These are phyloP conservation scores for Macaca nemestrina DNA, from an alignment of 2,113 vertebrate species.

Conservation along the genomic window DNA sequence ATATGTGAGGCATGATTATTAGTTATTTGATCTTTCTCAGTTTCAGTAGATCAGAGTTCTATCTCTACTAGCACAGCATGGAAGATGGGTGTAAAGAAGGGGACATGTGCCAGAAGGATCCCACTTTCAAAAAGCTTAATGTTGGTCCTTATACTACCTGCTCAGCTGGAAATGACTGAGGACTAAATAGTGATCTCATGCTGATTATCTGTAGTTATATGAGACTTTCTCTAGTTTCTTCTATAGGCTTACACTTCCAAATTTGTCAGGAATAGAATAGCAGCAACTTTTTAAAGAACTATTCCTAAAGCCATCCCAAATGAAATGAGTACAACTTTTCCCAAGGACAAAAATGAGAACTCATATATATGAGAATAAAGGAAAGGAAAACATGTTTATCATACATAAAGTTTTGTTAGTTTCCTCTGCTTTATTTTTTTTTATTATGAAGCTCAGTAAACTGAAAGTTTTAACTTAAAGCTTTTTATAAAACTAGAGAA, in stretches of 20 bases:
- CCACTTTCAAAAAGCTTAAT: background rate
- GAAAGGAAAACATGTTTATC: background rate
- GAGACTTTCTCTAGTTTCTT: background rate
- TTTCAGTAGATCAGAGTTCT: background rate
- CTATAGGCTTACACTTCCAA: background rate
- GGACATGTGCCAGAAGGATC: background rate
- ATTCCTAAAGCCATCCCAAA: constrained; percentile 10
- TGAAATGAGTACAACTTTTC: background rate
- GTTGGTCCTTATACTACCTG: background rate
- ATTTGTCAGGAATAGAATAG: background rate
- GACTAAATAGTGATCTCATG: background rate
- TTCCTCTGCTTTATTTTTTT: background rate
- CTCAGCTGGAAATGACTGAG: background rate
- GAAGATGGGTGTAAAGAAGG: background rate
- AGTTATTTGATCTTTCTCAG: background rate
- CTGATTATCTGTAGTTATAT: background rate
- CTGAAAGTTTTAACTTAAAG: constrained; percentile 50
- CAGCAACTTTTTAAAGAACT: background rate
- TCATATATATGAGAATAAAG: background rate
- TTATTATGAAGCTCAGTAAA: background rate
- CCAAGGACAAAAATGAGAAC: constrained; percentile 16
- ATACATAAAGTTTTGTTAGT: background rate
- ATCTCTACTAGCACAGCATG: background rate
- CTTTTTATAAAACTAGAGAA: constrained; percentile 56
- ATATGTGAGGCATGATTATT: background rate